Percentiles rank a stretch among this genome's conserved stretches.
These are phyloP conservation scores for Brachyrhaphis roseni DNA, from an alignment of 2,797 vertebrate species.

Conservation along the genomic window DNA sequence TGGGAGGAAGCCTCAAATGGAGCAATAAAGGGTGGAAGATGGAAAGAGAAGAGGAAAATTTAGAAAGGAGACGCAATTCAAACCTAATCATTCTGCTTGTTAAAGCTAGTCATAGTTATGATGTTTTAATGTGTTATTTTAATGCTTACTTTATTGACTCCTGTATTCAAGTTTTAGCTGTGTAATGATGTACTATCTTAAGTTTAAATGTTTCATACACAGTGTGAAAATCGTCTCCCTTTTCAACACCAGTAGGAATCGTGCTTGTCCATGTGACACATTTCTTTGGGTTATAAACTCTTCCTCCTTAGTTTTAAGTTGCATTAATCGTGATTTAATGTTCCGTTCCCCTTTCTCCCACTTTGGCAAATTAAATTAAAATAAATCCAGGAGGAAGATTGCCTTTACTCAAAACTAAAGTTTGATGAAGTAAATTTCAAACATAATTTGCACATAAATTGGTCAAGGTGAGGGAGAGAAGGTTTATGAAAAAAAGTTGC, in stretches of 20 bases:
- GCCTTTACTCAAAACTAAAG: not conserved
- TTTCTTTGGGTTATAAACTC: slow-evolving; percentile 22
- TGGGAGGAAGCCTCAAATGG: slow-evolving; percentile 33
- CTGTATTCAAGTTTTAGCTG: slow-evolving; percentile 9
- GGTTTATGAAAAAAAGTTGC: not conserved
- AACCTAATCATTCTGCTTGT: slow-evolving; percentile 20
- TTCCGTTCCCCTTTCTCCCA: slow-evolving; percentile 24
- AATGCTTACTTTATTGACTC: slow-evolving; percentile 11
- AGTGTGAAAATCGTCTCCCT: not conserved
- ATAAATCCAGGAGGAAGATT: not conserved
- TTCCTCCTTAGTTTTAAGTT: slow-evolving; percentile 42
- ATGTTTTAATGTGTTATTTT: slow-evolving; percentile 23
- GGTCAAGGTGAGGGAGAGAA: not conserved
- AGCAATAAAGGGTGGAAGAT: slow-evolving; percentile 22
- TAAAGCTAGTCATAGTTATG: slow-evolving; percentile 16
- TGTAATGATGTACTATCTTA: slow-evolving; percentile 16
- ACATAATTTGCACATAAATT: not conserved
- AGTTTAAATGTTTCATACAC: not conserved
- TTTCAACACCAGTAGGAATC: slow-evolving; percentile 14
- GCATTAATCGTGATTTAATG: slow-evolving; percentile 28
- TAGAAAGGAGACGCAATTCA: slow-evolving; percentile 23
- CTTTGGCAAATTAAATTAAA: not conserved
- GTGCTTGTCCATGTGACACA: slow-evolving; percentile 20
- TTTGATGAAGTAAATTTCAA: not conserved
- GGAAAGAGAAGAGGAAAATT: not conserved